phyloP scores from a whole-genome alignment of 2,888 invertebrate genomes.

The Drosophila monieri region DNA sequence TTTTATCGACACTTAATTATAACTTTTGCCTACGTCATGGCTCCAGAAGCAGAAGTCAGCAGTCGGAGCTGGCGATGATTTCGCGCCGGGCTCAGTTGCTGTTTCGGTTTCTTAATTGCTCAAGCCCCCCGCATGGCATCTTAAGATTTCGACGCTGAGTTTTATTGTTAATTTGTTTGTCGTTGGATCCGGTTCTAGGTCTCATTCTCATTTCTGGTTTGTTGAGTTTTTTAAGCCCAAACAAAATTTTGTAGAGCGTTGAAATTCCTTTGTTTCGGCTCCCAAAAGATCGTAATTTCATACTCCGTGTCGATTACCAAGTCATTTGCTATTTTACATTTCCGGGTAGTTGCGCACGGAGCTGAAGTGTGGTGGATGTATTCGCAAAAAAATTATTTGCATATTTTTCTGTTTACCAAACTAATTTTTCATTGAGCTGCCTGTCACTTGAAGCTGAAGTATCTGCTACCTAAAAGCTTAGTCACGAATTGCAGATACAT shows the following conservation, averaged over 20 bases:
- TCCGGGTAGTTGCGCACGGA: constrained; percentile 48
- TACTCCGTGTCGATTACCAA: constrained; percentile 33
- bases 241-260: constrained; percentile 43
- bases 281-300: constrained; percentile 20
- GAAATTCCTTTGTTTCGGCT: constrained; percentile 60
- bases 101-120: constrained; percentile 40
- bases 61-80: constrained; percentile 51
- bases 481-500: constrained; percentile 69
- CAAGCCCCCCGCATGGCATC: constrained; percentile 31
- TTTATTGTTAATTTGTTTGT: constrained; percentile 70
- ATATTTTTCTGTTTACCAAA: constrained; percentile 48
- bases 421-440: constrained; percentile 64
- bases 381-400: constrained; percentile 23
- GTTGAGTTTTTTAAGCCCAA: constrained; percentile 24
- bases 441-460: constrained; percentile 54
- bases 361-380: background rate
- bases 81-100: constrained; percentile 41
- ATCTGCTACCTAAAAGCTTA: constrained; percentile 64
- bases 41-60: constrained; percentile 44
- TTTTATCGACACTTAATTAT: constrained; percentile 75
- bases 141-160: constrained; percentile 40
- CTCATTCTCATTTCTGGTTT: constrained; percentile 65
- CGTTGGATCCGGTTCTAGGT: constrained; percentile 70
- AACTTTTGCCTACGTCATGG: constrained; percentile 71
- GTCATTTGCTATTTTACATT: constrained; percentile 55